Conservation (phyloP, 1,140 invertebrate species). For the Catajapyx aquilonaris region DNA sequence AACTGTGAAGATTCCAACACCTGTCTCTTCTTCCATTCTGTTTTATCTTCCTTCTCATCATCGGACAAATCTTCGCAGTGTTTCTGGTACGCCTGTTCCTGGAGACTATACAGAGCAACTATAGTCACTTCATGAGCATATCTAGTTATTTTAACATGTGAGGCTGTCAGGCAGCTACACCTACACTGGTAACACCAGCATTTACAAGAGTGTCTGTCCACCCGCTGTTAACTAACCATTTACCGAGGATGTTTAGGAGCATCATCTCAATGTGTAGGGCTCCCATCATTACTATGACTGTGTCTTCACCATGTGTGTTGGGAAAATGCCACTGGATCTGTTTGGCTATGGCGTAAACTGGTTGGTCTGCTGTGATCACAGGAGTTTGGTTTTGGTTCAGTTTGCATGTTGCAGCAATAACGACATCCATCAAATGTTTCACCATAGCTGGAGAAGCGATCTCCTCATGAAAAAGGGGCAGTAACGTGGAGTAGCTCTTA, state of each 20-base stretch:
- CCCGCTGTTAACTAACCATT: constrained; percentile 3
- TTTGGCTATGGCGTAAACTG: constrained; percentile 13
- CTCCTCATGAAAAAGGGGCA: too few relatives aligned
- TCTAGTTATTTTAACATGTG: constrained; percentile 7
- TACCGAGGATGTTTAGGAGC: constrained; percentile 2
- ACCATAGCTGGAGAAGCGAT: too few relatives aligned
- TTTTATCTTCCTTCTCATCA: constrained; percentile 5
- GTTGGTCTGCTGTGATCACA: constrained; percentile 12
- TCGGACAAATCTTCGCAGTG: constrained; percentile 4
- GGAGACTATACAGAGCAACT: constrained; percentile 3
- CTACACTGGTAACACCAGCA: constrained; percentile 8
- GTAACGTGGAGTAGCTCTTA: too few relatives aligned
- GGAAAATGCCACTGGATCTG: constrained; percentile 14
- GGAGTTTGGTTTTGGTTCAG: too few relatives aligned
- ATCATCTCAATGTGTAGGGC: constrained; percentile 14
- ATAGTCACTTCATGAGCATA: constrained; percentile 13
- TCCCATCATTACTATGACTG: constrained; percentile 13
- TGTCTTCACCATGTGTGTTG: constrained; percentile 13
- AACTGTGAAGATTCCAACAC: constrained; percentile 6
- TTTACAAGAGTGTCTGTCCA: constrained; percentile 5
- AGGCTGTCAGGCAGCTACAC: constrained; percentile 8
- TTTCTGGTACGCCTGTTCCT: too few relatives aligned
- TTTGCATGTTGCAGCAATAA: too few relatives aligned
- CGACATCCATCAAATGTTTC: too few relatives aligned
- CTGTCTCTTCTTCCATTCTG: constrained; percentile 4